Percentiles rank a stretch among this genome's conserved stretches.
phyloP scores from a whole-genome alignment of 2,888 invertebrate genomes.

The Coenonympha glycerion region DNA sequence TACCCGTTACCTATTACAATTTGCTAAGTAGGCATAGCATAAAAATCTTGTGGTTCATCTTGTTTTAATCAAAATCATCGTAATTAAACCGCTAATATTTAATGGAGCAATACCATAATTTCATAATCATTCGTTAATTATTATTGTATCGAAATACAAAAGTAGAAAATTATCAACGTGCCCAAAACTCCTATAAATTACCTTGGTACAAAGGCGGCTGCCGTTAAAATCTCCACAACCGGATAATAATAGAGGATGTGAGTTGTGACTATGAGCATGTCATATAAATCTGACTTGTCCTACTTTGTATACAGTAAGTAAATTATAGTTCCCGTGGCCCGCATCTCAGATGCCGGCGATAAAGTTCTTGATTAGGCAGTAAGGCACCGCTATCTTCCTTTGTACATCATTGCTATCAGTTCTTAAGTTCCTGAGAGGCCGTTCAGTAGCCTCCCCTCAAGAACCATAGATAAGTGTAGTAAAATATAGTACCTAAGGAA shows the following conservation, averaged over 20 bases:
- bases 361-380: conserved; percentile 11
- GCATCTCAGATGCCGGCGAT: conserved; percentile 54
- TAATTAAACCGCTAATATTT: no score
- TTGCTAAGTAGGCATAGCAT: no score
- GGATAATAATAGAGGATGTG: conserved; percentile 28
- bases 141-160: no score
- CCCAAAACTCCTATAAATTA: conserved; percentile 6
- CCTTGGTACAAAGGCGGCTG: not conserved
- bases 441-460: not conserved
- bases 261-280: no score
- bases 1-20: no score
- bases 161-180: not conserved
- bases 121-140: no score
- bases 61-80: no score
- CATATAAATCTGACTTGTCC: conserved; percentile 55
- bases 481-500: no score
- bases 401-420: not conserved
- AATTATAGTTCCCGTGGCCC: conserved; percentile 65
- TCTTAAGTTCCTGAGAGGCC: not conserved
- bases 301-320: conserved; percentile 54
- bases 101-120: no score
- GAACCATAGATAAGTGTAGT: not conserved
- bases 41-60: no score
- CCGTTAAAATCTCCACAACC: conserved; percentile 8
- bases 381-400: conserved; percentile 11